Evolutionary conservation across 1,140 invertebrate species (phyloP).

Genomic region (Antheraea mylitta): DNA sequence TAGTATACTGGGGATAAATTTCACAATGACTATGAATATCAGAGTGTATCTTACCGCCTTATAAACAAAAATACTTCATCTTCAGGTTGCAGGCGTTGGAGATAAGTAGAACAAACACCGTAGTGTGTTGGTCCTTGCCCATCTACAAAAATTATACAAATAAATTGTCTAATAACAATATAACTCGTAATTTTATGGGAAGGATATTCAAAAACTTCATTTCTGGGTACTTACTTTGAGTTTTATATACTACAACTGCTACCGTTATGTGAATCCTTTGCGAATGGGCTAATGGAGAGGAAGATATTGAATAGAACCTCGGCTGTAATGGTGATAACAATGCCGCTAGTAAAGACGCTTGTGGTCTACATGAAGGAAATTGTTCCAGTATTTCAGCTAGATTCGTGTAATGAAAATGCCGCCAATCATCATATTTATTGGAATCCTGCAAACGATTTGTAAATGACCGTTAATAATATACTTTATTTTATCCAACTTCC

Average conservation of each 20-base stretch:
- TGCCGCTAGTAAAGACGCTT: slow-evolving; percentile 89
- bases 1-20: slow-evolving; percentile 3
- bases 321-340: slow-evolving; percentile 93
- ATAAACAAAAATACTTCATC: slow-evolving; percentile 90
- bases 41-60: slow-evolving; percentile 82
- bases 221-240: slow-evolving; percentile 82
- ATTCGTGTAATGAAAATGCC: slow-evolving; percentile 91
- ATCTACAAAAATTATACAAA: slow-evolving; percentile 73
- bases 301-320: slow-evolving; percentile 95
- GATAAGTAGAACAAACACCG: slow-evolving; percentile 96
- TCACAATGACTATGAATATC: background rate
- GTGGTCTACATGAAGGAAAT: slow-evolving; percentile 91
- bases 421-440: slow-evolving; percentile 95
- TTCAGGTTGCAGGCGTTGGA: slow-evolving; percentile 84
- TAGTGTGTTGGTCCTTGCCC: slow-evolving; percentile 90
- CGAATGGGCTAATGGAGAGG: slow-evolving; percentile 84
- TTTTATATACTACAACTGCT: slow-evolving; percentile 93
- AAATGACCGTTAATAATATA: background rate
- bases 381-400: slow-evolving; percentile 92
- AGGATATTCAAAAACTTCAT: background rate
- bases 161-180: background rate
- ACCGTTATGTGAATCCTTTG: slow-evolving; percentile 95
- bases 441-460: slow-evolving; percentile 83
- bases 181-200: background rate
- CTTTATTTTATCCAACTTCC: no score